These are phyloP conservation scores for Polypterus bichir DNA, from an alignment of 2,113 vertebrate genomes.

Conservation along the genomic window DNA sequence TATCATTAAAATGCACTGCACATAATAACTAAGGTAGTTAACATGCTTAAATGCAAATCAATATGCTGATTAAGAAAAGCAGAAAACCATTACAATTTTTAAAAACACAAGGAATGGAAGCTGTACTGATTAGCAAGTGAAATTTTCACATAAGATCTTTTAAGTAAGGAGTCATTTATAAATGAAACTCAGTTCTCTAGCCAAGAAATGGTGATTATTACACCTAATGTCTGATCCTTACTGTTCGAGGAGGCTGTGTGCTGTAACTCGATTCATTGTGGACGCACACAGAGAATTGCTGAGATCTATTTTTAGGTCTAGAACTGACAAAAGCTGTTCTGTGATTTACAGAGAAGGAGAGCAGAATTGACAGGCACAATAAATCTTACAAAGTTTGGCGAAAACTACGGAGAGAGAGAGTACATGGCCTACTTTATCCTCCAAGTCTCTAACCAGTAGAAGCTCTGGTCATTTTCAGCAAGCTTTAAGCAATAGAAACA, in stretches of 20 bases:
- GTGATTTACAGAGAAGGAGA: conserved; percentile 30
- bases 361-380: conserved; percentile 27
- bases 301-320: conserved; percentile 30
- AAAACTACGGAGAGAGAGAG: conserved; percentile 23
- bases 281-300: conserved; percentile 18
- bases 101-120: neutral
- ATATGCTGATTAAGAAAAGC: too few species aligned
- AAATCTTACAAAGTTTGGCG: conserved; percentile 21
- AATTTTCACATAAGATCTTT: neutral
- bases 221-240: too few species aligned
- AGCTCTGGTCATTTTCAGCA: neutral
- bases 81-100: conserved; percentile 3
- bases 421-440: conserved; percentile 1
- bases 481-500: too few species aligned
- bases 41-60: too few species aligned
- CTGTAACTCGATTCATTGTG: conserved; percentile 15
- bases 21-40: too few species aligned
- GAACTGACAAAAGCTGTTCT: conserved; percentile 26
- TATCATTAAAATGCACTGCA: too few species aligned
- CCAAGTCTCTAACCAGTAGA: neutral
- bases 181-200: too few species aligned
- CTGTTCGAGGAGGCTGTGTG: conserved; percentile 1
- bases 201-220: too few species aligned
- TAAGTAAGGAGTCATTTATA: neutral
- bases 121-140: neutral